Conservation (phyloP, 2,888 invertebrate species). For the Tolmerus cingulatus region DNA sequence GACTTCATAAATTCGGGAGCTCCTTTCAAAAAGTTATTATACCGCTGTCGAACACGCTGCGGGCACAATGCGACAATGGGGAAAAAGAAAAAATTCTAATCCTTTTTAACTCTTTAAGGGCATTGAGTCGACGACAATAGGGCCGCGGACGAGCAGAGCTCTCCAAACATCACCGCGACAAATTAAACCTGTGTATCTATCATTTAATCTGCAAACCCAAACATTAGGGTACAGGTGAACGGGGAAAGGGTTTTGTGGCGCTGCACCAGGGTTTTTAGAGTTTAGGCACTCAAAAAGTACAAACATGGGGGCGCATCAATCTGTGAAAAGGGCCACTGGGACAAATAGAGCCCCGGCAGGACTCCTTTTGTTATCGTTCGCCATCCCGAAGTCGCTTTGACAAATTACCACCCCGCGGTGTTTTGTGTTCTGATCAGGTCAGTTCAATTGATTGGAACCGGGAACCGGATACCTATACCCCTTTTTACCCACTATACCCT, state of each 20-base stretch:
- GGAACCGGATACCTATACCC: not conserved
- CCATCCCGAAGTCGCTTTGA: constrained; percentile 25
- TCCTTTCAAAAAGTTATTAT: constrained; percentile 7
- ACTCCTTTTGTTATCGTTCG: constrained; percentile 26
- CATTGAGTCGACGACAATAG: not conserved
- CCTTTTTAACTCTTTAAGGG: not conserved
- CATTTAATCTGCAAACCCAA: constrained; percentile 39
- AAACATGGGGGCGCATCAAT: constrained; percentile 8
- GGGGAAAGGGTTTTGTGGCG: not conserved
- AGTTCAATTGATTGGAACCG: constrained; percentile 26
- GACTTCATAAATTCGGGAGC: not conserved
- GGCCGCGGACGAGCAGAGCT: not conserved
- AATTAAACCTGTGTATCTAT: constrained; percentile 35
- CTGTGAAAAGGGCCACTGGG: constrained; percentile 29
- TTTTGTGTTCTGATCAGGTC: constrained; percentile 36
- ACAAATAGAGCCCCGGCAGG: not conserved
- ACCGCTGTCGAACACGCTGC: not conserved
- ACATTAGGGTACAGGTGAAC: constrained; percentile 3
- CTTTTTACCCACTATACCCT: too few relatives aligned
- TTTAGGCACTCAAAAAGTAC: constrained; percentile 14
- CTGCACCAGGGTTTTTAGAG: not conserved
- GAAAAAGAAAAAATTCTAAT: not conserved
- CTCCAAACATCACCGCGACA: constrained; percentile 21
- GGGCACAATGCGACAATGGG: not conserved
- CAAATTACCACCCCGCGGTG: constrained; percentile 20